Conservation (phyloP, 30 jellyfish, hydroid and myxozoan species). For the Turritopsis dohrnii region DNA sequence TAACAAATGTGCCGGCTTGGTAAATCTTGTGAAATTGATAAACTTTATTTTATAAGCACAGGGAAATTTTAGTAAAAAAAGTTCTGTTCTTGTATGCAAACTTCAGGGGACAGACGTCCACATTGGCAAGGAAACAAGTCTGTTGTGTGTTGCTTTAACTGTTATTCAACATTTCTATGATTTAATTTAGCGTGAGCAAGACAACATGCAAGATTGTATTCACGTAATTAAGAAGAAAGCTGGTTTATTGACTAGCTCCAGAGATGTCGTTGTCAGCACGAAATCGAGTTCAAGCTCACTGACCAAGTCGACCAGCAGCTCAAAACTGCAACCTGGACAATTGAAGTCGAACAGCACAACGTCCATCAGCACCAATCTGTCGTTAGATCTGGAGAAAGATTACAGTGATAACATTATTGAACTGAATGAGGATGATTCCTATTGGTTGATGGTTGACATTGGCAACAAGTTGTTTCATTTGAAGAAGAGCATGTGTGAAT, state of each 20-base stretch:
- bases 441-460: constrained; percentile 49
- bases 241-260: neutral
- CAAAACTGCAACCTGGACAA: neutral
- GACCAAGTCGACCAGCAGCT: neutral
- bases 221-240: constrained; percentile 24
- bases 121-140: too few relatives aligned
- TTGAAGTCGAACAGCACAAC: neutral
- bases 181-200: constrained; percentile 1
- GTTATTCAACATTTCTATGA: too few relatives aligned
- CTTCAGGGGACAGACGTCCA: too few relatives aligned
- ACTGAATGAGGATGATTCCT: constrained; percentile 28
- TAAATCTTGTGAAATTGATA: too few relatives aligned
- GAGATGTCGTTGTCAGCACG: neutral
- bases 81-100: too few relatives aligned
- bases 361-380: neutral
- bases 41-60: too few relatives aligned
- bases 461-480: constrained; percentile 55
- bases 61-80: too few relatives aligned
- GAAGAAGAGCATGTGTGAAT: constrained; percentile 58
- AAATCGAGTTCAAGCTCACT: neutral
- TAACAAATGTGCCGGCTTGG: too few relatives aligned
- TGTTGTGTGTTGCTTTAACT: too few relatives aligned
- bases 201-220: neutral
- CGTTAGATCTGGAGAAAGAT: neutral
- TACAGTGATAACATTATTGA: neutral